These are phyloP conservation scores for Amphipyra tragopoginis DNA, from an alignment of 2,888 invertebrate species.

Conservation along the genomic window DNA sequence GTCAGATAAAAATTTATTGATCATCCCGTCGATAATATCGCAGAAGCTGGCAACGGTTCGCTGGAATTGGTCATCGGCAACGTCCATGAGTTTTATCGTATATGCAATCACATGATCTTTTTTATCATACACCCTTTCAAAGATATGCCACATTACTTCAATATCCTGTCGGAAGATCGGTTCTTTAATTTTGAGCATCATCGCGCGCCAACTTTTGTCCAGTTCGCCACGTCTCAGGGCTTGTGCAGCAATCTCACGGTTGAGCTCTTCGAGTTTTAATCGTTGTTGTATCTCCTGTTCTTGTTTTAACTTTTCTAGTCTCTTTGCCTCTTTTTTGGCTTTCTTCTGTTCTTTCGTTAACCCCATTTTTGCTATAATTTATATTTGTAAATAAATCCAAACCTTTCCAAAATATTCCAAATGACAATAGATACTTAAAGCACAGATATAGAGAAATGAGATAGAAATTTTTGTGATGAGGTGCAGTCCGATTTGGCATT, in stretches of 20 bases:
- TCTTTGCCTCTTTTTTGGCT: slow-evolving; percentile 79
- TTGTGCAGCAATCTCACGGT: slow-evolving; percentile 78
- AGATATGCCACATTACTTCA: slow-evolving; percentile 81
- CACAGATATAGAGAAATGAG: too few relatives aligned
- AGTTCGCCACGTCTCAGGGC: slow-evolving; percentile 70
- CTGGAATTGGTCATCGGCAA: slow-evolving; percentile 91
- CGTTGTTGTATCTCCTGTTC: slow-evolving; percentile 71
- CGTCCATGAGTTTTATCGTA: slow-evolving; percentile 89
- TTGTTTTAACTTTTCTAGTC: slow-evolving; percentile 71
- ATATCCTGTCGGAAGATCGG: slow-evolving; percentile 80
- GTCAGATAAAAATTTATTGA: slow-evolving; percentile 83
- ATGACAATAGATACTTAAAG: too few relatives aligned
- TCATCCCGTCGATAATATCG: slow-evolving; percentile 90
- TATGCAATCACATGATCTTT: slow-evolving; percentile 90
- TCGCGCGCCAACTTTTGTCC: slow-evolving; percentile 77
- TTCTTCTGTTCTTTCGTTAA: slow-evolving; percentile 79
- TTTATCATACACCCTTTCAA: slow-evolving; percentile 89
- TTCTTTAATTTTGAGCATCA: slow-evolving; percentile 83
- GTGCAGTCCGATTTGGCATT: too few relatives aligned
- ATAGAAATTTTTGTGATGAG: too few relatives aligned
- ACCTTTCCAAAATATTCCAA: slow-evolving; percentile 16
- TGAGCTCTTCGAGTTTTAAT: slow-evolving; percentile 75
- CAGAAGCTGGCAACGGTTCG: slow-evolving; percentile 91
- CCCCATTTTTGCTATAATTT: slow-evolving; percentile 65
- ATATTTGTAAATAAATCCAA: slow-evolving; percentile 23